Evolutionary conservation across 2,113 vertebrate genomes (phyloP), one percentile per base, ranked within the genome.

Genomic region (Mesoclemmys tuberculata): DNA sequence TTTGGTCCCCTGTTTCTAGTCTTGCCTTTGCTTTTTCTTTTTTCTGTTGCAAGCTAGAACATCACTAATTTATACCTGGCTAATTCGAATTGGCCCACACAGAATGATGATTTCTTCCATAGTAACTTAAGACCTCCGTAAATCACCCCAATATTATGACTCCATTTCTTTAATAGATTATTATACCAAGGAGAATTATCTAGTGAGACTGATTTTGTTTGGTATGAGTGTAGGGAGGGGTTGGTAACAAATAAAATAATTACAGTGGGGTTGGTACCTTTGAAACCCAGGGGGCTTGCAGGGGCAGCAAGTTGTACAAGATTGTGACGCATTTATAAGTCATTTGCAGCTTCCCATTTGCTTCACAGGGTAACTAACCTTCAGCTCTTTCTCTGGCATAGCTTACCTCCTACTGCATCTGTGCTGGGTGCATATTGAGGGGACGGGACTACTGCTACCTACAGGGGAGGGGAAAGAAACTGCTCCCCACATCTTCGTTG

Each of bases 371-470:
- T 16, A 68, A n/a, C 35, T n/a, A n/a, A 80, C 49, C 87, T 82
- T 84, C 87, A 85, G 44, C 10, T 8, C 78, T 82, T 27, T 61
- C 75, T 64, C 68, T 93, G 90, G 80, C 97, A 90, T 29, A 56
- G 48, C 35, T 79, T 75, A 88, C 22, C 46, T 89, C 86, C 78
- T 71, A 19, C 3, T 81, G 81, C 92, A 89, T 87, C 87, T 93
- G 31, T 74, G 87, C 75, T 41, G 80, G 38, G n/a, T 82, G 85
- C 61, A 68, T 5, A n/a, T 12, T 68, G 10, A 8, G 31, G 91
- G 86, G 74, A 51, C 89, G 83, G 21, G 5, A 75, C 90, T 83
- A 35, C 35, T 49, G 51, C 93, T 87, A 54, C 22, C 89, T 90
- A 52, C 84, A 90, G 90, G 81, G 3, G 38, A 31, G 1, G 2